Conservation (phyloP, 2,888 invertebrate genomes). For the Agrochola macilenta region DNA sequence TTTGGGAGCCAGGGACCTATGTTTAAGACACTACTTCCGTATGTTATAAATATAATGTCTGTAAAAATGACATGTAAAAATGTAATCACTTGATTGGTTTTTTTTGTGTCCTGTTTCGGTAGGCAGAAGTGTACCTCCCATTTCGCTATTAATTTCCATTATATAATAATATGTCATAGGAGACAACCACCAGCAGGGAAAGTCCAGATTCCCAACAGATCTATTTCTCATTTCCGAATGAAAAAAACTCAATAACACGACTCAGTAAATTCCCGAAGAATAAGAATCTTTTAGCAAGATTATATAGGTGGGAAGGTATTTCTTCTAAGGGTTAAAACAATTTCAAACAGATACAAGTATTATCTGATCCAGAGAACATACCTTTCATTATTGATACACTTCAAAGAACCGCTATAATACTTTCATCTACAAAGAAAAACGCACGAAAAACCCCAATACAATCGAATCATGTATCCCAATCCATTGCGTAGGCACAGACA, state of each 20-base stretch:
- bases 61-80: too few species aligned
- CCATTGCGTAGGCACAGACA: conserved; percentile 32
- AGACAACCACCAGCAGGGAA: not conserved
- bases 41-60: too few species aligned
- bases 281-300: not conserved
- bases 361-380: not conserved
- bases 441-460: not conserved
- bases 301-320: too few species aligned
- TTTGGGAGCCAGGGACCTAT: too few species aligned
- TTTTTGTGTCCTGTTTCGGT: too few species aligned
- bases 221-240: not conserved
- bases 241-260: not conserved
- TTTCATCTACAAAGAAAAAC: conserved; percentile 41
- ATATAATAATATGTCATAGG: not conserved
- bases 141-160: not conserved
- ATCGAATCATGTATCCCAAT: conserved; percentile 12
- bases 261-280: not conserved
- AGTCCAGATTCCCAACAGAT: not conserved
- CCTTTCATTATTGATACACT: conserved; percentile 28
- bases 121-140: too few species aligned
- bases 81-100: too few species aligned
- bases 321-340: conserved; percentile 5
- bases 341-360: not conserved
- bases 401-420: conserved; percentile 1
- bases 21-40: too few species aligned